Base-by-base conservation (phyloP, 92 coral and sea anemone species). In the Micromussa lordhowensis region DNA sequence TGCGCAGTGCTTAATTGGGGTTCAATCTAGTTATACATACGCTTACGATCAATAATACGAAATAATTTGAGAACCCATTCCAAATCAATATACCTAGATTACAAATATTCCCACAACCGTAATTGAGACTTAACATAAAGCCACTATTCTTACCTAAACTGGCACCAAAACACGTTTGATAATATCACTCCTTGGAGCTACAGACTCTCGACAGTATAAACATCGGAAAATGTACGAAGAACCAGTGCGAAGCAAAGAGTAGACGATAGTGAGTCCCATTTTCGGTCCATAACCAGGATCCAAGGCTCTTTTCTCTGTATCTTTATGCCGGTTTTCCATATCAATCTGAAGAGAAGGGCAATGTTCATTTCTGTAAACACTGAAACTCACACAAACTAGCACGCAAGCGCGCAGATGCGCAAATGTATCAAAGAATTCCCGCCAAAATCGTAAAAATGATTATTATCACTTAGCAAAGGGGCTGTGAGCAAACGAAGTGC, bases 311-410 rank as follows among this genome's bases (percentile, higher is more conserved):
- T 61, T 61, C 68, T 61, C 5, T 61, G 68, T 7, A 61, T 61
- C 68, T 61, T 24, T 61, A 22, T 61, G 29, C 12, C 13, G 32
- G 17, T 14, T 10, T 26, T 66, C 71, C 17, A 66, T 26, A 0
- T 1, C 71, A 66, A 28, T 30, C 71, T 26, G 32, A 66, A 10
- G 2, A 66, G 12, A 66, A 26, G 3, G 26, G 26, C 6, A 79
- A 31, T 34, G 49, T 7, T 57, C 18, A 35, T 79, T 79, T 79
- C 72, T 55, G 64, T 77, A 59, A 77, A 77, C 81, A 74, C 40
- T 34, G 49, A 38, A 16, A 72, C n/a, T 82, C 30, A 29, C 64
- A 29, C 12, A 29, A 32, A 12, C n/a, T 82, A 30, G 29, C 64
- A 78, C 68, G 78, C 86, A 28, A 14, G 71, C 18, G 34, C 71